Base-by-base conservation (phyloP, 2,888 invertebrate genomes). In the Oligia strigilis region DNA sequence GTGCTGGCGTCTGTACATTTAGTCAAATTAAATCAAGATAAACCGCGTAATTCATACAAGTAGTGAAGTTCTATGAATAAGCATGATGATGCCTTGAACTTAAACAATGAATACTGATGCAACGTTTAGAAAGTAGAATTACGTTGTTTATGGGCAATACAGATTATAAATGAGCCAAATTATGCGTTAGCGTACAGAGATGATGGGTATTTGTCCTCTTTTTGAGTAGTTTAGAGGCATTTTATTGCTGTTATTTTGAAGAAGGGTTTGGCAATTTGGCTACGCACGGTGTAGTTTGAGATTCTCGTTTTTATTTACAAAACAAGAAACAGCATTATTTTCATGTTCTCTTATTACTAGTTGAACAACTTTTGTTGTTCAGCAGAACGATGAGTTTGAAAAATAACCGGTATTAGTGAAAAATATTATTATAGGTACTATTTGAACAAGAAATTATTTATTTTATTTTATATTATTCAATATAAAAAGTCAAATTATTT, bases 21-120 rank as follows among this genome's bases (percentile, higher is more conserved):
- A 75, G 62, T 80, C 62, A 64, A 86, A 75, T 77, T 29, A 80
- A 84, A 81, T 77, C 23, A 75, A 78, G 80, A 79, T 82, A 60
- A 80, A 72, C 55, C 11, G 43, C 73, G 40, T 81, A 76, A 83
- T 60, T 77, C 78, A 81, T 79, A 64, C 70, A 67, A 80, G 65
- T 43, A 69, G 66, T 62, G 52, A 77, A 64, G 52, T 14, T 65
- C n/a, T 52, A 74, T 81, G 70, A 85, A 84, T 87, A 82, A 72
- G 80, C 78, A 87, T 79, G 72, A 72, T 55, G 70, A 58, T 74
- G 83, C 88, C 90, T 89, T 88, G 87, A 89, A 89, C 89, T 88
- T 83, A 82, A 14, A 78, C 71, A 36, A 70, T 77, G 79, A 77
- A 84, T 81, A 72, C 73, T 83, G 77, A 82, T 80, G 80, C 43